Evolutionary conservation across 2,113 vertebrate genomes (phyloP).

Genomic region (Salminus brasiliensis): DNA sequence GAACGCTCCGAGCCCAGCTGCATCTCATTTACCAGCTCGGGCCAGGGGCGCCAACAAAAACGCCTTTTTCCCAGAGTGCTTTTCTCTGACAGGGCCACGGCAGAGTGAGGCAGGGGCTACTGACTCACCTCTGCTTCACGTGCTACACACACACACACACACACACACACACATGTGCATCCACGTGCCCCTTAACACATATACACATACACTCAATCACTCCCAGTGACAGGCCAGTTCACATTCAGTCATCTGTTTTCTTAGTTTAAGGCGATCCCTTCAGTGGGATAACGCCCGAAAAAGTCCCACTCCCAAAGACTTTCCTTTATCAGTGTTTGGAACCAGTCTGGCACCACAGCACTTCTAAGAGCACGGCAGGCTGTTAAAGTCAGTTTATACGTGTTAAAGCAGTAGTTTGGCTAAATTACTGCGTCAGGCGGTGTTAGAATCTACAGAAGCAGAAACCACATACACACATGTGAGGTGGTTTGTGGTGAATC

Average conservation of each 20-base stretch:
- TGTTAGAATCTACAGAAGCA: no score
- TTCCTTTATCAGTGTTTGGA: neutral
- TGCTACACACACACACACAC: neutral
- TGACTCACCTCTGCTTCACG: slow-evolving; percentile 11
- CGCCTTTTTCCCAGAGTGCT: slow-evolving; percentile 2
- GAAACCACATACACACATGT: no score
- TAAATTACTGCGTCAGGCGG: no score
- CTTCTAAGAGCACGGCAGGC: neutral
- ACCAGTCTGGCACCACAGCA: neutral
- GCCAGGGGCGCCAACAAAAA: neutral
- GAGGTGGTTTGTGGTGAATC: no score
- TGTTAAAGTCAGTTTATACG: neutral
- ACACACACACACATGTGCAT: neutral
- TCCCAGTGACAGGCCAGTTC: neutral
- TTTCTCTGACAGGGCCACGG: neutral
- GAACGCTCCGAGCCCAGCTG: neutral
- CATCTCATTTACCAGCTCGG: neutral
- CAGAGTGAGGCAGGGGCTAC: neutral
- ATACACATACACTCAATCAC: neutral
- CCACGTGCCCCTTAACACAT: no score
- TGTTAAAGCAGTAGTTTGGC: no score
- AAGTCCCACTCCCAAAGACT: neutral
- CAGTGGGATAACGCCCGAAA: neutral
- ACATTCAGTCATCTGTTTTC: slow-evolving; percentile 4
- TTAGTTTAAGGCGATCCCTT: neutral